Conservation (phyloP, 2,797 vertebrate genomes). For the Acipenser ruthenus region DNA sequence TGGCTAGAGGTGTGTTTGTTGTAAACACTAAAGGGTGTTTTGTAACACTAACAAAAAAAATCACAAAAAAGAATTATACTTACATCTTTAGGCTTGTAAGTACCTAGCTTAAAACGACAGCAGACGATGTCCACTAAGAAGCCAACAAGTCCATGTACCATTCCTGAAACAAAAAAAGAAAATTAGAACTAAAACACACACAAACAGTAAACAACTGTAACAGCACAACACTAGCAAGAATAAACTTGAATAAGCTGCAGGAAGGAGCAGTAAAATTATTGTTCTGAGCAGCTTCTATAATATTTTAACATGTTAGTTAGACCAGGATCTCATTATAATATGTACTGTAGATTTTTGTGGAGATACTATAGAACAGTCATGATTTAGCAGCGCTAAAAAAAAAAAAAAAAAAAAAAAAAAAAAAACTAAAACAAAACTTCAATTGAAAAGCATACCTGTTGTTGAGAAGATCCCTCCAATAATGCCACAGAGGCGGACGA, state of each 20-base stretch:
- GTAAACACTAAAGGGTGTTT: no score
- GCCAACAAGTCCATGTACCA: slow-evolving; percentile 83
- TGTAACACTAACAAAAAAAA: no score
- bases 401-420: not conserved
- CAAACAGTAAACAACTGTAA: no score
- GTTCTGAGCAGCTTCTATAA: no score
- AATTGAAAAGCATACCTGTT: slow-evolving; percentile 59
- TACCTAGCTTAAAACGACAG: slow-evolving; percentile 84
- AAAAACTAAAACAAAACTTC: not conserved
- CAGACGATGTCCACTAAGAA: slow-evolving; percentile 83
- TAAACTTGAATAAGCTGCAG: not conserved
- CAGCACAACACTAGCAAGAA: not conserved
- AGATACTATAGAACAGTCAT: no score
- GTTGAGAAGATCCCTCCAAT: slow-evolving; percentile 96
- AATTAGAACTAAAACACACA: not conserved
- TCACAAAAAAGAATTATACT: slow-evolving; percentile 5
- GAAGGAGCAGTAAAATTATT: no score
- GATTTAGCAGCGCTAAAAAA: no score
- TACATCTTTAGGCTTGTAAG: slow-evolving; percentile 60
- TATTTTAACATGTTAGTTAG: no score
- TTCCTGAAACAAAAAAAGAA: slow-evolving; percentile 56
- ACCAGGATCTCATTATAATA: no score
- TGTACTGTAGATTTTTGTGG: no score
- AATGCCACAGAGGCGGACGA: slow-evolving; percentile 91
- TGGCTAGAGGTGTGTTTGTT: no score